Percentiles rank a stretch among this genome's conserved stretches.
Conservation (phyloP, 2,113 vertebrate species). For the Pagrus major region DNA sequence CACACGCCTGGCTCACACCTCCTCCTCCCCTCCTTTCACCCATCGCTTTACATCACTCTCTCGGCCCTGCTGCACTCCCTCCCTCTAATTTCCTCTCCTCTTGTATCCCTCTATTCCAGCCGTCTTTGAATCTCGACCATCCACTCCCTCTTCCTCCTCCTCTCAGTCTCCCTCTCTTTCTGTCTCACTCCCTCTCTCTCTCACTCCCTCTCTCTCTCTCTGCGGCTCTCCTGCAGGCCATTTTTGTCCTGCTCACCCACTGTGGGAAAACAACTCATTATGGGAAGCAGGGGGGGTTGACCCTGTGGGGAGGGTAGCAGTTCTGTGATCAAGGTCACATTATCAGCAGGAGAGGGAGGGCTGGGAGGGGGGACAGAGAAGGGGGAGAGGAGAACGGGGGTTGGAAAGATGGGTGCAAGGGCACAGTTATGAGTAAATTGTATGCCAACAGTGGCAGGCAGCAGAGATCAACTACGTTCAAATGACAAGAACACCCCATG, state of each 20-base stretch:
- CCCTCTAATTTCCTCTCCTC: slow-evolving; percentile 48
- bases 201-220: slow-evolving; percentile 33
- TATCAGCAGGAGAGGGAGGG: slow-evolving; percentile 66
- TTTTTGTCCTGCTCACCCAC: slow-evolving; percentile 74
- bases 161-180: slow-evolving; percentile 16
- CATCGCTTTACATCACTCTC: slow-evolving; percentile 40
- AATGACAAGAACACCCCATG: background rate
- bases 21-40: slow-evolving; percentile 44
- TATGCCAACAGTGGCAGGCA: slow-evolving; percentile 41
- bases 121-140: slow-evolving; percentile 35
- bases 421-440: slow-evolving; percentile 38
- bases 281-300: slow-evolving; percentile 58
- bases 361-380: background rate
- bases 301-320: slow-evolving; percentile 59
- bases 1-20: slow-evolving; percentile 54
- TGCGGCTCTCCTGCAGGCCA: slow-evolving; percentile 62
- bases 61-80: slow-evolving; percentile 35
- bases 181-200: slow-evolving; percentile 19
- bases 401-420: slow-evolving; percentile 29
- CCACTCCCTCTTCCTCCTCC: slow-evolving; percentile 12
- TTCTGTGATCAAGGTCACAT: slow-evolving; percentile 81
- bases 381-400: slow-evolving; percentile 17
- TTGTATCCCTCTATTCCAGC: slow-evolving; percentile 47
- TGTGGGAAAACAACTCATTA: slow-evolving; percentile 88
- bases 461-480: slow-evolving; percentile 6